phyloP scores from a whole-genome alignment of 2,113 vertebrate species.

The Otolemur garnettii region DNA sequence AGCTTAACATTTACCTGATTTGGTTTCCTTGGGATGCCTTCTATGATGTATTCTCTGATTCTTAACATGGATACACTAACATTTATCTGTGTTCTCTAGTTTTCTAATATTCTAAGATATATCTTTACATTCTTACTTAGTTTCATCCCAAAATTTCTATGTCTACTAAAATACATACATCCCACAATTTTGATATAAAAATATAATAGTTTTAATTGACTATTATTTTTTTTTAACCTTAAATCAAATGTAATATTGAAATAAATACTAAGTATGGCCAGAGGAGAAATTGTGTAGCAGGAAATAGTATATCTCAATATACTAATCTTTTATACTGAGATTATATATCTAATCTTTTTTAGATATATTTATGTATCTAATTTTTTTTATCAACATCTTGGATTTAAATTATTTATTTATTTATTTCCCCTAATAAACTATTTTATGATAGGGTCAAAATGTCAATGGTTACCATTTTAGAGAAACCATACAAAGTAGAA shows the following conservation, averaged over 20 bases:
- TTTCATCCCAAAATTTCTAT: neutral
- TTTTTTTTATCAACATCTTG: neutral
- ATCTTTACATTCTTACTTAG: neutral
- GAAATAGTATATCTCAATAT: neutral
- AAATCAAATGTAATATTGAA: slow-evolving; percentile 44
- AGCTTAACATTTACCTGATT: neutral
- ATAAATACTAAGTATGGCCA: neutral
- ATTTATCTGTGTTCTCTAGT: neutral
- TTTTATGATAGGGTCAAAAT: neutral
- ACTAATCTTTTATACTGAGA: too few species aligned
- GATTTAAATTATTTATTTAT: neutral
- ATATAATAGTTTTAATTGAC: neutral
- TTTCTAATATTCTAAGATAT: neutral
- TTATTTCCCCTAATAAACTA: neutral
- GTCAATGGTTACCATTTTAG: neutral
- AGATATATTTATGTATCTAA: too few species aligned
- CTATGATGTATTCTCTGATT: neutral
- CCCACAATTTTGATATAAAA: neutral
- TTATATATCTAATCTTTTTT: neutral
- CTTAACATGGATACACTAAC: neutral
- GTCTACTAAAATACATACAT: too few species aligned
- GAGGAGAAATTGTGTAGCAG: neutral
- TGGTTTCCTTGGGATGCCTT: neutral
- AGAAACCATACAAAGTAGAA: neutral
- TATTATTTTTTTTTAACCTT: neutral